Conservation (phyloP, 2,797 vertebrate genomes). For the Amazona finschi region DNA sequence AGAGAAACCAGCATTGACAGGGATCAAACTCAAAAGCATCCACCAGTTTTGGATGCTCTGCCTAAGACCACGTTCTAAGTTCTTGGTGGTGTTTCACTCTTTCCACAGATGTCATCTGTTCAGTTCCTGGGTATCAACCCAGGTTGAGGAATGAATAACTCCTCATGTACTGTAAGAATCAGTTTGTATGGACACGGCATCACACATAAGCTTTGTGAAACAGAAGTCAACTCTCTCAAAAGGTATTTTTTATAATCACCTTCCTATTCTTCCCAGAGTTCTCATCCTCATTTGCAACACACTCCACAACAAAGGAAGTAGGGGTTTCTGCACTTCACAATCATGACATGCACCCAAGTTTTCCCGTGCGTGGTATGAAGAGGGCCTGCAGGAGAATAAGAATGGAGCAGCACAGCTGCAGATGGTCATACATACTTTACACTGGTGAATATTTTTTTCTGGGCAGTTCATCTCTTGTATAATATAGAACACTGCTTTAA, state of each 20-base stretch:
- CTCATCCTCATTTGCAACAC: not conserved
- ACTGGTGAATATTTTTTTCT: not conserved
- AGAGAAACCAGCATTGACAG: not conserved
- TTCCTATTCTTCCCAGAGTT: not conserved
- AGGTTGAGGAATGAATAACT: not conserved
- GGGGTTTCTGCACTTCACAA: not conserved
- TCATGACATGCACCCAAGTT: not conserved
- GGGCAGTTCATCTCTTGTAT: not conserved
- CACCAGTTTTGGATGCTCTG: not conserved
- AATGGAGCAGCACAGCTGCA: not conserved
- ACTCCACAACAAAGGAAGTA: not conserved
- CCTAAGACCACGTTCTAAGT: not conserved
- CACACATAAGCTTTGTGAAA: not conserved
- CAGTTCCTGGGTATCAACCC: not conserved
- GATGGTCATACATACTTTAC: not conserved
- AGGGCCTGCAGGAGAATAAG: not conserved
- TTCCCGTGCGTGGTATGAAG: not conserved
- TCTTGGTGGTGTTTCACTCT: not conserved
- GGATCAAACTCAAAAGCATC: not conserved
- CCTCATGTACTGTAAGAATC: not conserved
- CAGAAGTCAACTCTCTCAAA: not conserved
- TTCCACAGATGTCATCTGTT: not conserved
- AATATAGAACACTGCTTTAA: not conserved
- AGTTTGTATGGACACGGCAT: not conserved
- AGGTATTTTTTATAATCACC: not conserved